Evolutionary conservation across 1,140 invertebrate genomes (phyloP).

Genomic region (Drosophila orena): DNA sequence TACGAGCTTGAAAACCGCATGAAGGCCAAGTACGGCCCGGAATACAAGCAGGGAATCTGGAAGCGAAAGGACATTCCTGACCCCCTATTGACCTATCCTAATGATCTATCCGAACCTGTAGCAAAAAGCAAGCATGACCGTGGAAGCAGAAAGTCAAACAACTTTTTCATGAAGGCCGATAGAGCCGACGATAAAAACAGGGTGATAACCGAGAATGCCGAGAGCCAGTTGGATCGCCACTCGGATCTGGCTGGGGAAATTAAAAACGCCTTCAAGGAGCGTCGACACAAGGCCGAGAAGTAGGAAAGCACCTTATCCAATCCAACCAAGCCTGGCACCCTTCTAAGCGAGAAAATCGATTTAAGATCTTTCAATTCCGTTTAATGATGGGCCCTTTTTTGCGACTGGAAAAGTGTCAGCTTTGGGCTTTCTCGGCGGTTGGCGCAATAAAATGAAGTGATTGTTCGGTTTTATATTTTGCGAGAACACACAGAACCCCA

Average conservation of each 20-base stretch:
- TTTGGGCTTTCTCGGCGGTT: constrained; percentile 31
- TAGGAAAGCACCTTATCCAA: no score
- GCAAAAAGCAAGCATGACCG: neutral
- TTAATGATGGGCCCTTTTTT: constrained; percentile 29
- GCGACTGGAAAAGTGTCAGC: constrained; percentile 50
- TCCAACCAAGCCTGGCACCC: constrained; percentile 4
- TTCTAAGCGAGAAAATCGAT: constrained; percentile 7
- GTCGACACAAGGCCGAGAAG: no score
- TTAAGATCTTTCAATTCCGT: constrained; percentile 52
- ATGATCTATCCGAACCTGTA: no score
- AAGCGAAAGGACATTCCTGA: constrained; percentile 3
- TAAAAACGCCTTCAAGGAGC: no score
- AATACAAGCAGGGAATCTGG: constrained; percentile 23
- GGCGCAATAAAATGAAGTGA: constrained; percentile 75
- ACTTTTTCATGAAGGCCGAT: neutral
- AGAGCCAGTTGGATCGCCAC: neutral
- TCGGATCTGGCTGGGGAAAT: neutral
- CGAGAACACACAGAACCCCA: constrained; percentile 19
- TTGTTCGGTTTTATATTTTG: constrained; percentile 52
- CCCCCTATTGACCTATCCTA: neutral
- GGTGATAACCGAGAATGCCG: no score
- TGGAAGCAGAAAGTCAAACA: no score
- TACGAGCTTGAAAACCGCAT: neutral
- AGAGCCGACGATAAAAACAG: neutral
- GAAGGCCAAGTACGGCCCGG: constrained; percentile 9